phyloP scores from a whole-genome alignment of 2,113 vertebrate species.

The Mobula birostris region DNA sequence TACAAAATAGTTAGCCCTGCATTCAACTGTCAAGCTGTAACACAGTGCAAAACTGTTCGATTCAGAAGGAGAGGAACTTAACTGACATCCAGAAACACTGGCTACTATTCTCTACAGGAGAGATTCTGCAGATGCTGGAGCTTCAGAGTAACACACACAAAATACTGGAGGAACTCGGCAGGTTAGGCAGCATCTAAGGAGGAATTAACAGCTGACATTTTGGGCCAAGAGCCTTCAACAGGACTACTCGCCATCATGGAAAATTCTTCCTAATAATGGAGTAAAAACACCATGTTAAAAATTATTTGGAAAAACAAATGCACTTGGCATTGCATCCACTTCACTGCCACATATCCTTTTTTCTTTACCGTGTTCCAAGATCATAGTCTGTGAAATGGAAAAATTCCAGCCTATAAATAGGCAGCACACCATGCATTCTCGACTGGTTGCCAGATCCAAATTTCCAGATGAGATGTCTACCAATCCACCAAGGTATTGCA shows the following conservation, averaged over 20 bases:
- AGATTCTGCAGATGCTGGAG: no score
- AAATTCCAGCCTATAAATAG: slow-evolving; percentile 34
- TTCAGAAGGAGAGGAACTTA: neutral
- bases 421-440: slow-evolving; percentile 41
- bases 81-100: neutral
- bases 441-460: slow-evolving; percentile 40
- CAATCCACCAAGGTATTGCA: slow-evolving; percentile 39
- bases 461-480: slow-evolving; percentile 45
- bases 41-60: neutral
- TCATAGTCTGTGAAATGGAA: neutral
- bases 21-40: neutral
- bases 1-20: neutral
- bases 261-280: neutral
- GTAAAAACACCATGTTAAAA: slow-evolving; percentile 22
- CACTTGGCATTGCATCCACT: neutral
- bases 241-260: neutral
- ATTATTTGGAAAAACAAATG: slow-evolving; percentile 16
- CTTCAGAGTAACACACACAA: no score
- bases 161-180: no score
- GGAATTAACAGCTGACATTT: no score
- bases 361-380: slow-evolving; percentile 37
- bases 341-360: neutral
- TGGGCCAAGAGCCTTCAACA: no score
- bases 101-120: neutral
- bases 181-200: no score